Conservation (phyloP, 2,113 vertebrate species). For the Athene noctua region DNA sequence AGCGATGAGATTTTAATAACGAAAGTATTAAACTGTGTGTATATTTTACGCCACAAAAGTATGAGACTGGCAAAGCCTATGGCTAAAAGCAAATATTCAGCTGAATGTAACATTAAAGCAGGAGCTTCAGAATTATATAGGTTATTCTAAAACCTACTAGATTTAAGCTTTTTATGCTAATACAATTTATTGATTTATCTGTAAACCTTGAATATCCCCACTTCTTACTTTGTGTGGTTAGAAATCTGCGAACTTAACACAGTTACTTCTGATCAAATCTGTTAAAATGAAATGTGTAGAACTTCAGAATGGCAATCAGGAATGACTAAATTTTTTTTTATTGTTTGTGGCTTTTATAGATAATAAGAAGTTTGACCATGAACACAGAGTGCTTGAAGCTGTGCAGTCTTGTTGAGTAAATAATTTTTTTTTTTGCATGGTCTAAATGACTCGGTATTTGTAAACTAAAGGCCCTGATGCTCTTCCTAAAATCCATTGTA, state of each 20-base stretch:
- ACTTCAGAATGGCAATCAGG: neutral
- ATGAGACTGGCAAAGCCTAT: neutral
- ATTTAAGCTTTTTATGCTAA: neutral
- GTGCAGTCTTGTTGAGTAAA: neutral
- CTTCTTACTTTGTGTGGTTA: neutral
- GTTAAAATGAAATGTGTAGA: neutral
- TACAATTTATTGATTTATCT: neutral
- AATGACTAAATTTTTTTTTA: neutral
- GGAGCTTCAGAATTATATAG: neutral
- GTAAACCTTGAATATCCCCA: neutral
- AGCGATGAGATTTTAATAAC: neutral
- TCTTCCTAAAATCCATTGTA: accelerated
- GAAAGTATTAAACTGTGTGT: neutral
- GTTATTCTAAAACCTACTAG: neutral
- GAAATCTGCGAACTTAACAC: neutral
- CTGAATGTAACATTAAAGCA: neutral
- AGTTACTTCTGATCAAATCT: neutral
- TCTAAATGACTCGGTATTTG: neutral
- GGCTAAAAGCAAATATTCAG: neutral
- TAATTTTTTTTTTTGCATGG: accelerated
- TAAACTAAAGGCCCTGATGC: neutral
- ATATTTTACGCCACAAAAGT: neutral
- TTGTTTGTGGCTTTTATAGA: neutral
- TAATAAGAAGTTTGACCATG: neutral
- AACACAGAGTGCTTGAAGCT: neutral